Evolutionary conservation across 2,888 invertebrate species (phyloP), one percentile per base, ranked within the genome.

Genomic region (Mylabris sibirica): DNA sequence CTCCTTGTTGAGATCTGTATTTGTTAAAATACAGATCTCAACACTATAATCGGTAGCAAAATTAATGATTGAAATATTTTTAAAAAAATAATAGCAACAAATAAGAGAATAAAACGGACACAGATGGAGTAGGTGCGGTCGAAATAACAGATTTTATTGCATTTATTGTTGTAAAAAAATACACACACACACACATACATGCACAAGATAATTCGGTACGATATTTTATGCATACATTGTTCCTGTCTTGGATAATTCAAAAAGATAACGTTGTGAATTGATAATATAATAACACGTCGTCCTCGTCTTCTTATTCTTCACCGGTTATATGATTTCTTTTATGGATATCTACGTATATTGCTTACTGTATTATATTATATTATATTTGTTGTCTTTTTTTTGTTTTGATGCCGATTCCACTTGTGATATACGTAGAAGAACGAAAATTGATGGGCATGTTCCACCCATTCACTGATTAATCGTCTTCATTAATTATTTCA

Each of bases 391-490:
- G 20, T 17, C 5, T 1, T 53, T n/a, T 22, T 57, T 57, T 57
- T 57, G 57, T 57, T 53, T 11, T 49, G 20, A 3, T 12, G 24
- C 70, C 67, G 76, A 76, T 72, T 73, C 75, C 74, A 76, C 72
- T 72, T 66, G 65, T 69, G 73, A 70, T 74, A 72, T 65, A 67
- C 57, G 57, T 24, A 57, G 5, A 57, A 24, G 17, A 24, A 22
- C 9, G 8, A 8, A 22, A 57, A 57, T 57, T 22, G 57, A 57
- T 57, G 57, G 57, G 57, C 57, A 72, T 72, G 74, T 67, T 67
- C 72, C 70, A 70, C 75, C 76, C 72, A 72, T 72, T 74, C 70
- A n/a, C 72, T 75, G 77, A 79, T 79, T 79, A 78, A 78, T 78
- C 75, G 70, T 76, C 71, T 53, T 9, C 72, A 76, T 79, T 79